Percentiles rank a stretch among this genome's conserved stretches.
phyloP scores from a whole-genome alignment of 2,113 vertebrate species.

The Crotalus tigris region DNA sequence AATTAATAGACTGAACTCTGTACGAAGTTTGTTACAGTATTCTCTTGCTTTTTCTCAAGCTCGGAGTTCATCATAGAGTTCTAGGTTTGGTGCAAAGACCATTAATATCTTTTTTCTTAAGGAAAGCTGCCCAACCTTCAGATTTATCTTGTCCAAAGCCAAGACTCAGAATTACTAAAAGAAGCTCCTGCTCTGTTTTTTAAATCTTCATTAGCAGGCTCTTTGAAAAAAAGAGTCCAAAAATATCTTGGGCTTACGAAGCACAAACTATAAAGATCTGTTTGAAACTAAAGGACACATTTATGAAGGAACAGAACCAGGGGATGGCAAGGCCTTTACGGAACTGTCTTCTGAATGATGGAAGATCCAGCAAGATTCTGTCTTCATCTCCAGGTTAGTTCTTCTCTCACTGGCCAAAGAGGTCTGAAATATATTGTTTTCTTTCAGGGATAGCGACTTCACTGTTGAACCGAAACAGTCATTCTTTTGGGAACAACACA shows the following conservation, averaged over 20 bases:
- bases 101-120: conserved; percentile 75
- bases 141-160: conserved; percentile 76
- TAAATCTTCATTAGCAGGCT: conserved; percentile 88
- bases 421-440: conserved; percentile 75
- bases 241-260: conserved; percentile 83
- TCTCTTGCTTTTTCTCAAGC: conserved; percentile 86
- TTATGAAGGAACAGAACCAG: conserved; percentile 86
- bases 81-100: conserved; percentile 89
- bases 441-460: conserved; percentile 81
- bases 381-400: conserved; percentile 75
- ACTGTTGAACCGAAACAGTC: conserved; percentile 91
- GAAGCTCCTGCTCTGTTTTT: conserved; percentile 83
- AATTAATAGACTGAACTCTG: conserved; percentile 99
- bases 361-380: conserved; percentile 73
- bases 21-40: conserved; percentile 99
- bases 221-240: conserved; percentile 88
- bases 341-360: conserved; percentile 80
- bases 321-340: conserved; percentile 86
- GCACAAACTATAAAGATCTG: conserved; percentile 87
- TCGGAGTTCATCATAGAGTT: conserved; percentile 87
- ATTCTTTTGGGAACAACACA: conserved; percentile 98
- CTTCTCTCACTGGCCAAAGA: conserved; percentile 81
- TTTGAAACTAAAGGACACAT: conserved; percentile 91
- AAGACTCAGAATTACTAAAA: conserved; percentile 83
- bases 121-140: conserved; percentile 78